Conservation (phyloP, 1,140 invertebrate species). For the Tyrophagus putrescentiae region DNA sequence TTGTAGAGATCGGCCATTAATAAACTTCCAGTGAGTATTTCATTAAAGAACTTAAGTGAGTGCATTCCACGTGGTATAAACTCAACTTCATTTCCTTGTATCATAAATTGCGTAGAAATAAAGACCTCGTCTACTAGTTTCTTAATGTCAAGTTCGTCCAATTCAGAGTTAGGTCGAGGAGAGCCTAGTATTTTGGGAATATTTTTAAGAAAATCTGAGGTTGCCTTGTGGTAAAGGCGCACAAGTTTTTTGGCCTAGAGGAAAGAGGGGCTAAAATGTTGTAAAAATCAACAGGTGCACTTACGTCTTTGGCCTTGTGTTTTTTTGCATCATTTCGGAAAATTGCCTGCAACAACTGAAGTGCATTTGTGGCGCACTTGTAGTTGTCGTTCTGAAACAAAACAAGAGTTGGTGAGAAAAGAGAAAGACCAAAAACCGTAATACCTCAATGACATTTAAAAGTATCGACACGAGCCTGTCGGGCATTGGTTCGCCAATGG, state of each 20-base stretch:
- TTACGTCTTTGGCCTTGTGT: too few species aligned
- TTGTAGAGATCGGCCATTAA: constrained; percentile 96
- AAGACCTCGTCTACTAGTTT: constrained; percentile 70
- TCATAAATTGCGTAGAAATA: constrained; percentile 78
- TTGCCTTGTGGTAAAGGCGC: constrained; percentile 82
- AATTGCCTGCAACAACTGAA: too few species aligned
- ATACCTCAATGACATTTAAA: too few species aligned
- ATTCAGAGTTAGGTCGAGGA: constrained; percentile 54
- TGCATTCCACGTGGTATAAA: constrained; percentile 76
- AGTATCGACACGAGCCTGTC: too few species aligned
- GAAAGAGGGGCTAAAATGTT: too few species aligned
- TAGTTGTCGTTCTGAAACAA: too few species aligned
- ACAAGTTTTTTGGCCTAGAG: constrained; percentile 75
- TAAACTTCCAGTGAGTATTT: constrained; percentile 90
- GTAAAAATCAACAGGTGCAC: too few species aligned
- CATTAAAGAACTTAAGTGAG: constrained; percentile 86
- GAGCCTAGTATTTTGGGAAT: constrained; percentile 89
- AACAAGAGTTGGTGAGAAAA: too few species aligned
- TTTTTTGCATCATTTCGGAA: too few species aligned
- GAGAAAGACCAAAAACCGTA: too few species aligned
- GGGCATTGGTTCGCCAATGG: too few species aligned
- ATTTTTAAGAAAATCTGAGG: constrained; percentile 76
- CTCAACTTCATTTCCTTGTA: constrained; percentile 52
- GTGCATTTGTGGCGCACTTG: too few species aligned
- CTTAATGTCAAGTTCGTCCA: constrained; percentile 75